phyloP scores from a whole-genome alignment of 2,797 vertebrate species.

The Sternotherus odoratus region DNA sequence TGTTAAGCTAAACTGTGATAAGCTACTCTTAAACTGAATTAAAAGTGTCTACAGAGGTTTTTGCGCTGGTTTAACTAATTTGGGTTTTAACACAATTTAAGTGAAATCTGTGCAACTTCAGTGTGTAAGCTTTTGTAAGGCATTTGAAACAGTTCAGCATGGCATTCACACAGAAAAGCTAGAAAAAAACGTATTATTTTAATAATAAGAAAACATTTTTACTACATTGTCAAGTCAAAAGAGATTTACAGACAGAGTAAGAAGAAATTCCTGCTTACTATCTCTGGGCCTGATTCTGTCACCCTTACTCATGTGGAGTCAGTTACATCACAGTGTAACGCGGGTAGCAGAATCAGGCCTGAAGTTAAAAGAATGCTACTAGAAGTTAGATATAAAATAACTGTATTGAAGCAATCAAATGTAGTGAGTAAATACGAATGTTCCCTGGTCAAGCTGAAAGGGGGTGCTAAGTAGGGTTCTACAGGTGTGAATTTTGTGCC shows the following conservation, averaged over 20 bases:
- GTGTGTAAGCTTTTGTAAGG: not conserved
- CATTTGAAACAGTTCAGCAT: not conserved
- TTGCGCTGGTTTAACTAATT: constrained; percentile 46
- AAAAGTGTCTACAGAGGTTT: constrained; percentile 30
- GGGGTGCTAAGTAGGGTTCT: constrained; percentile 68
- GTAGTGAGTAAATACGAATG: constrained; percentile 73
- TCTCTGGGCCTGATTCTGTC: constrained; percentile 30
- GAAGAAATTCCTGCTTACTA: not conserved
- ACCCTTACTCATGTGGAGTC: constrained; percentile 5
- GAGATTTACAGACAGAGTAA: not conserved
- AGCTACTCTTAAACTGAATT: constrained; percentile 68
- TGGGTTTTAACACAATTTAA: constrained; percentile 56
- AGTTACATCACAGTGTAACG: constrained; percentile 34
- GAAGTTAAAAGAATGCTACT: constrained; percentile 56
- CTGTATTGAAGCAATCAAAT: constrained; percentile 74
- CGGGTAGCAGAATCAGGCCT: constrained; percentile 51
- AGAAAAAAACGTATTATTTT: not conserved
- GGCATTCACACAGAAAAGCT: not conserved
- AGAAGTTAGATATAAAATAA: constrained; percentile 65
- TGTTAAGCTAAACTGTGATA: constrained; percentile 59
- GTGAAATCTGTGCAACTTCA: constrained; percentile 50
- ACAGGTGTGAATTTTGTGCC: constrained; percentile 64
- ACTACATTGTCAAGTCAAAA: not conserved
- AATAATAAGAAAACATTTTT: not conserved
- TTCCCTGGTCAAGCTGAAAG: constrained; percentile 69